These are phyloP conservation scores for Serilophus lunatus DNA, from an alignment of 2,113 vertebrate species.

Conservation along the genomic window DNA sequence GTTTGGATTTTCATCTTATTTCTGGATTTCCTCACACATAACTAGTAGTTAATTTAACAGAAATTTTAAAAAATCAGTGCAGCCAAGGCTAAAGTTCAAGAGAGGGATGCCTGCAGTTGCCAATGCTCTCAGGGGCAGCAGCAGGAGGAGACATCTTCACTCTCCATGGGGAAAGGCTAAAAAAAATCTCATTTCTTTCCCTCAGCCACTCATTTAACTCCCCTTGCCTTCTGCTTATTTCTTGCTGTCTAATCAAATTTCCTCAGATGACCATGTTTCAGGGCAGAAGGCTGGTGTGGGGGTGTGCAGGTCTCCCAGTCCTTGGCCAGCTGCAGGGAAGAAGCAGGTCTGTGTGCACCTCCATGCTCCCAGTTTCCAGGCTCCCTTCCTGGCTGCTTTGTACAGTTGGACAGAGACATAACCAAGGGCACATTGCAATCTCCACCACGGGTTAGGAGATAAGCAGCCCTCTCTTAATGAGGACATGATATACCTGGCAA, in stretches of 20 bases:
- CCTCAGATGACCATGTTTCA: neutral
- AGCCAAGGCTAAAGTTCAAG: neutral
- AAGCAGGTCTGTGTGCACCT: accelerated
- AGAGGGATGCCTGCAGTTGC: neutral
- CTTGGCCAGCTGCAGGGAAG: neutral
- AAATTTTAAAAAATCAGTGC: neutral
- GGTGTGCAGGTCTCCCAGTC: neutral
- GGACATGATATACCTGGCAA: constrained; percentile 8
- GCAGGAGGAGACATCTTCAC: neutral
- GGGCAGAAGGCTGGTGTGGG: neutral
- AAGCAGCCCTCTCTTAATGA: constrained; percentile 10
- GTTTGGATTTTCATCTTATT: neutral
- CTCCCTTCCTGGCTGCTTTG: neutral
- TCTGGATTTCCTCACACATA: neutral
- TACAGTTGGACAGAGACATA: neutral
- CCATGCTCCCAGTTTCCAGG: neutral
- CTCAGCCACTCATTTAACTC: neutral
- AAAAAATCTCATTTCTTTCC: neutral
- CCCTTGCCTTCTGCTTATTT: neutral
- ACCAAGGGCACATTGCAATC: neutral
- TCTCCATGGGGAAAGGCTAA: neutral
- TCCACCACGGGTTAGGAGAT: neutral
- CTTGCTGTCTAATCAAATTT: neutral
- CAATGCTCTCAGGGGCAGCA: neutral
- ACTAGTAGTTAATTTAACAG: neutral